phyloP scores from a whole-genome alignment of 1,140 invertebrate genomes.

The Melanaphis sacchari region DNA sequence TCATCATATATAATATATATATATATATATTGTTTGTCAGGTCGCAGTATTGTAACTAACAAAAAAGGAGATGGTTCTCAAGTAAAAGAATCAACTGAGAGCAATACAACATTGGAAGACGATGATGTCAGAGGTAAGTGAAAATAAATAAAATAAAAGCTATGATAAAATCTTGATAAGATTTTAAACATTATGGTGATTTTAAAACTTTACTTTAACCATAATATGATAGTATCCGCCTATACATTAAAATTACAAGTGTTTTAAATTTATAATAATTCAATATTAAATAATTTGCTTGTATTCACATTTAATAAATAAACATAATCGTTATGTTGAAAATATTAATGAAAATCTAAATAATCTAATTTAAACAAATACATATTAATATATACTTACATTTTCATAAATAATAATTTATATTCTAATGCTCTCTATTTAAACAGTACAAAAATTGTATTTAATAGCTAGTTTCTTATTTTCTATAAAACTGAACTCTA shows the following conservation, averaged over 20 bases:
- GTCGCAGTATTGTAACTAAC: slow-evolving; percentile 81
- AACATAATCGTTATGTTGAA: neutral
- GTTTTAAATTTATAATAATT: neutral
- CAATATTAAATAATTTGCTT: neutral
- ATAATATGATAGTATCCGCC: neutral
- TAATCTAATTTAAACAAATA: neutral
- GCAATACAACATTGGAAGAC: slow-evolving; percentile 90
- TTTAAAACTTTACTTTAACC: neutral
- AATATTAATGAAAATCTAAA: neutral
- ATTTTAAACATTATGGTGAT: neutral
- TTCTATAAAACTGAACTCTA: neutral
- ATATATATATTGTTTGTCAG: slow-evolving; percentile 65
- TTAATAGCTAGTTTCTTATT: neutral
- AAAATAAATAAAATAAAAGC: slow-evolving; percentile 47
- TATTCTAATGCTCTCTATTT: neutral
- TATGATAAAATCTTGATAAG: neutral
- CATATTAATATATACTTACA: neutral
- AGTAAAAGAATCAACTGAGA: slow-evolving; percentile 94
- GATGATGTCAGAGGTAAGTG: slow-evolving; percentile 87
- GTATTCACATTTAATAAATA: neutral
- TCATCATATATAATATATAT: no score
- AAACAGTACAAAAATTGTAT: neutral
- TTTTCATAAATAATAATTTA: neutral
- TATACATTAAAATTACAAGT: neutral
- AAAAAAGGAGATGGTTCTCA: slow-evolving; percentile 94